phyloP scores from a whole-genome alignment of 2,797 vertebrate species.

The Cephalopachus bancanus region DNA sequence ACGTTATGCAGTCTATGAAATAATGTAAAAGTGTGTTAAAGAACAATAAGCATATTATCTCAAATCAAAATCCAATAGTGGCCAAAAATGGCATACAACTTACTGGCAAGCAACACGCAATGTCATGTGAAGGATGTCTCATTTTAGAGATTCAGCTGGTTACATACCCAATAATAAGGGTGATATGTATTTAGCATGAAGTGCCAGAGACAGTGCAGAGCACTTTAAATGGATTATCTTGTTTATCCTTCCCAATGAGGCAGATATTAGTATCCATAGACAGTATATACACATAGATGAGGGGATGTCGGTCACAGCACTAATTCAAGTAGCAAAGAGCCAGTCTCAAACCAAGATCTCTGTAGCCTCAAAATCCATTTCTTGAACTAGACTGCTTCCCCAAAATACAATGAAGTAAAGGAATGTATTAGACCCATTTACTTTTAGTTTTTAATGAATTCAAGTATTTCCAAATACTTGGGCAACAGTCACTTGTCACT shows the following conservation, averaged over 20 bases:
- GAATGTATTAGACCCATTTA: neutral
- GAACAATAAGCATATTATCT: neutral
- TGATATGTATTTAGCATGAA: neutral
- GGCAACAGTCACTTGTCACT: neutral
- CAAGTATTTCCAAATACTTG: slow-evolving; percentile 47
- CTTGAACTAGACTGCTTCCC: slow-evolving; percentile 1
- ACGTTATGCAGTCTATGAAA: neutral
- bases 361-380: slow-evolving; percentile 38
- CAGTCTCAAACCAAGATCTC: slow-evolving; percentile 18
- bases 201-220: neutral
- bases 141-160: neutral
- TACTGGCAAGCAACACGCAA: neutral
- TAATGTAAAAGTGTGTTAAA: neutral
- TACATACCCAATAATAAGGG: neutral
- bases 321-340: neutral
- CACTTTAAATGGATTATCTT: neutral
- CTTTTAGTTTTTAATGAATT: slow-evolving; percentile 68
- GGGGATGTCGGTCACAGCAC: neutral
- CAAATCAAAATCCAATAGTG: slow-evolving; percentile 12
- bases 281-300: neutral
- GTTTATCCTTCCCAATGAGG: neutral
- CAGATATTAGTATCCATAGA: neutral
- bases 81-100: neutral
- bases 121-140: neutral
- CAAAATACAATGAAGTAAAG: slow-evolving; percentile 8